These are phyloP conservation scores for Athalia cordata DNA, from an alignment of 2,888 invertebrate genomes.

Conservation along the genomic window DNA sequence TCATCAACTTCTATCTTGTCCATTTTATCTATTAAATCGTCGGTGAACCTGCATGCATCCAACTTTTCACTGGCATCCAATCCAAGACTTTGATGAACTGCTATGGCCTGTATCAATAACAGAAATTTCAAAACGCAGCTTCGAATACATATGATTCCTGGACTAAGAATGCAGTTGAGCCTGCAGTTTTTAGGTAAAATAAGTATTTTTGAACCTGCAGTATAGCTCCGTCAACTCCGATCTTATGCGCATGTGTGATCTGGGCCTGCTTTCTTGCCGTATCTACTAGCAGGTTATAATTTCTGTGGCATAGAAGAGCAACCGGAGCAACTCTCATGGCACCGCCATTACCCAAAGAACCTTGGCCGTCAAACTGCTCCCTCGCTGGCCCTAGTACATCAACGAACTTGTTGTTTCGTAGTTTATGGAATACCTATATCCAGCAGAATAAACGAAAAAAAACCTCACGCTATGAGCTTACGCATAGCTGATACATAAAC, in stretches of 20 bases:
- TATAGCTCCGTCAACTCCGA: constrained; percentile 78
- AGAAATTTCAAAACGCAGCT: constrained; percentile 10
- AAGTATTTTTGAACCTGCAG: constrained; percentile 70
- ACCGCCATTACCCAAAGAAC: constrained; percentile 87
- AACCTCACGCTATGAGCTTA: neutral
- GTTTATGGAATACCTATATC: constrained; percentile 75
- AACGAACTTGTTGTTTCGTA: constrained; percentile 75
- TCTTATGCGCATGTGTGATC: constrained; percentile 79
- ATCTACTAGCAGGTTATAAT: constrained; percentile 75
- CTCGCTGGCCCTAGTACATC: constrained; percentile 80
- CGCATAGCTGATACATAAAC: neutral
- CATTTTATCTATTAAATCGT: constrained; percentile 76
- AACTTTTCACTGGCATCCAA: constrained; percentile 73
- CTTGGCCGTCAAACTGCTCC: constrained; percentile 80
- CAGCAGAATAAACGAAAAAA: neutral
- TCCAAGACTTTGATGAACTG: constrained; percentile 76
- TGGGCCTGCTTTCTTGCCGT: constrained; percentile 74
- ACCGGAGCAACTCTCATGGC: constrained; percentile 84
- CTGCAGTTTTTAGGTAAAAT: neutral
- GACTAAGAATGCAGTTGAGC: constrained; percentile 21
- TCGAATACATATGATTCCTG: neutral
- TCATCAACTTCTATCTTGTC: constrained; percentile 73
- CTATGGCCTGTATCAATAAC: constrained; percentile 73
- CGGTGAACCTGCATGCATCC: constrained; percentile 74
- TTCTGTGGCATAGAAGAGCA: constrained; percentile 77